Evolutionary conservation across 2,797 vertebrate genomes (phyloP), one percentile per base, ranked within the genome.

Genomic region (Pantherophis alleghaniensis): DNA sequence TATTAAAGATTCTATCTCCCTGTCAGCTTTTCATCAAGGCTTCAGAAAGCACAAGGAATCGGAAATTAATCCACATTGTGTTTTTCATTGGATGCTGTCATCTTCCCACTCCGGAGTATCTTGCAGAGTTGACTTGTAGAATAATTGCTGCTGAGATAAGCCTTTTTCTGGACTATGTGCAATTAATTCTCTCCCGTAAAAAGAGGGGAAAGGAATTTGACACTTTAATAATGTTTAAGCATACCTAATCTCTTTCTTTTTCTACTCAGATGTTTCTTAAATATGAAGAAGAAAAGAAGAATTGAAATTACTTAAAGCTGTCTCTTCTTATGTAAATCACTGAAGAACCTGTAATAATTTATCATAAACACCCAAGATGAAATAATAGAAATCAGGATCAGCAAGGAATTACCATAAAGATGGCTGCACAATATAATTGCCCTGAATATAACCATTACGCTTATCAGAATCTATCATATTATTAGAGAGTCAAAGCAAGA

Each of bases 221-320:
- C 95, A 97, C 93, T 97, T 97, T 95, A 97, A 97, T 97, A 97
- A 97, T 96, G 93, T 97, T 97, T 97, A 97, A 98, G 94, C 95
- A 97, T 74, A 96, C 94, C 91, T 97, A 96, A 98, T 97, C 94
- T 97, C 94, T 96, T 97, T 97, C 94, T 97, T 97, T 97, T 97
- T 96, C 95, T 97, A 90, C 91, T 97, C 89, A 96, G 96, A 95
- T 96, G 91, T 96, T 97, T 97, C 96, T 95, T 96, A 97, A 97
- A 97, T 96, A 96, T 83, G 89, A 95, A 37, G 91, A 96, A 96
- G 92, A 96, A 97, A 96, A 86, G 69, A 95, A 13, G 91, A 96
- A 97, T 97, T 96, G n/a, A 94, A 97, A 96, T 92, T 93, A 96
- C 93, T 97, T 97, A 95, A 14, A 97, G 95, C 94, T 95, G 92